Base-by-base conservation (phyloP, 1,140 invertebrate genomes). In the Nixonia krombeini region DNA sequence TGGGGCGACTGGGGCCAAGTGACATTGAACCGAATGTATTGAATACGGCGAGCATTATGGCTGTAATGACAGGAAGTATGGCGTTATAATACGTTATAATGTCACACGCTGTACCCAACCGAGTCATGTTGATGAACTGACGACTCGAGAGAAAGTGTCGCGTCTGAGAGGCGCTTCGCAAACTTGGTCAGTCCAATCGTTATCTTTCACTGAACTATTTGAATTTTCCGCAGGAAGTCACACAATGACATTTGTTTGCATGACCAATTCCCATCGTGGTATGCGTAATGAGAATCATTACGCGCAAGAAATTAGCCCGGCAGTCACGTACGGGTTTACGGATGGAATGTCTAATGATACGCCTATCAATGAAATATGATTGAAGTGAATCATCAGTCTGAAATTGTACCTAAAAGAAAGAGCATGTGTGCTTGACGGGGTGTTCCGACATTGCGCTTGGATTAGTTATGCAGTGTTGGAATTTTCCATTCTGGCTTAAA, bases 1-100 rank as follows among this genome's bases (percentile, higher is more conserved):
- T 70, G 67, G 59, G 59, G 67, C 49, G 53, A 62, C 70, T 68
- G 68, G 45, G 58, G 73, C 47, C 70, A 68, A 67, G 52, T 82
- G 82, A 84, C 82, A 84, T 84, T 84, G 82, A 83, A 83, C 79
- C 76, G 75, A 78, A 81, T 81, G 72, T 69, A 78, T 72, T 73
- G 58, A 81, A 82, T 73, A 81, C 79, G 70, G 69, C 68, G 63
- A 73, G 65, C 68, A 51, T 80, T 76, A 76, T 73, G 50, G 56
- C 58, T 62, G 56, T 81, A 82, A 82, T 82, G 76, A 81, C 80
- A 81, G 81, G 80, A 83, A 81, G 73, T 71, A 66, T 67, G 56
- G 61, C 56, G 69, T 59, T 63, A 46, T 38, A 57, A 56, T 49
- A 21, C 12, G 6, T 17, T 41, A 28, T 50, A 55, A 29, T 46